A percentile compares a stretch with the other conserved stretches of the same genome.
These are phyloP conservation scores for Limanda limanda DNA, from an alignment of 2,113 vertebrate genomes.

Conservation along the genomic window DNA sequence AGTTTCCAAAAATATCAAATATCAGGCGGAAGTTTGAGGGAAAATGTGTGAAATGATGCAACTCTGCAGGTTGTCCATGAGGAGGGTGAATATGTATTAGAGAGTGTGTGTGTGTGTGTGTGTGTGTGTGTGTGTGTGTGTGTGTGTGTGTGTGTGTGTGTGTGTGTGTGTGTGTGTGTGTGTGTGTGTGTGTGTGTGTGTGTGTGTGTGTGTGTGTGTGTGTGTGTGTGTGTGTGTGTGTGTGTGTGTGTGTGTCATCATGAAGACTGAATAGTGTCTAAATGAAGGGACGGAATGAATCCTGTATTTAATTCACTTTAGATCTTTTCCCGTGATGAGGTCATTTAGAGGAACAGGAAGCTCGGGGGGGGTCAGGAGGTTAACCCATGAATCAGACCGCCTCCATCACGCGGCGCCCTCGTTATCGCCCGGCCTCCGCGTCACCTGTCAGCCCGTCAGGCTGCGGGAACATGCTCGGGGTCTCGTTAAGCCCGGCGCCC, in stretches of 20 bases:
- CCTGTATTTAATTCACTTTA: not conserved
- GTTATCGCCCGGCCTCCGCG: constrained; percentile 50
- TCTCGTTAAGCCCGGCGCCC: constrained; percentile 52
- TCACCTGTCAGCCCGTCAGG: constrained; percentile 44
- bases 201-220: not conserved
- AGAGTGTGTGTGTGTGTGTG: not conserved
- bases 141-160: not conserved
- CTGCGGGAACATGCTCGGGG: constrained; percentile 44
- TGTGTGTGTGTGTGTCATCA: too few relatives aligned
- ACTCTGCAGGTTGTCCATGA: too few relatives aligned
- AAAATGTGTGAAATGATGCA: not conserved
- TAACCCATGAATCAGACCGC: constrained; percentile 24
- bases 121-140: not conserved
- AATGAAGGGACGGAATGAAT: not conserved
- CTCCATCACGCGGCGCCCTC: constrained; percentile 45
- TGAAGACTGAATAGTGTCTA: not conserved
- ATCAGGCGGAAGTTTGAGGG: not conserved
- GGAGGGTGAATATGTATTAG: not conserved
- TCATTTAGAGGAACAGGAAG: not conserved
- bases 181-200: too few relatives aligned
- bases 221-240: not conserved
- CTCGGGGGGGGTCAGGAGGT: constrained; percentile 38
- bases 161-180: not conserved
- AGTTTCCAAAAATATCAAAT: not conserved
- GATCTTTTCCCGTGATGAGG: constrained; percentile 5